These are phyloP conservation scores for Crioceris asparagi DNA, from an alignment of 2,888 invertebrate species.

Conservation along the genomic window DNA sequence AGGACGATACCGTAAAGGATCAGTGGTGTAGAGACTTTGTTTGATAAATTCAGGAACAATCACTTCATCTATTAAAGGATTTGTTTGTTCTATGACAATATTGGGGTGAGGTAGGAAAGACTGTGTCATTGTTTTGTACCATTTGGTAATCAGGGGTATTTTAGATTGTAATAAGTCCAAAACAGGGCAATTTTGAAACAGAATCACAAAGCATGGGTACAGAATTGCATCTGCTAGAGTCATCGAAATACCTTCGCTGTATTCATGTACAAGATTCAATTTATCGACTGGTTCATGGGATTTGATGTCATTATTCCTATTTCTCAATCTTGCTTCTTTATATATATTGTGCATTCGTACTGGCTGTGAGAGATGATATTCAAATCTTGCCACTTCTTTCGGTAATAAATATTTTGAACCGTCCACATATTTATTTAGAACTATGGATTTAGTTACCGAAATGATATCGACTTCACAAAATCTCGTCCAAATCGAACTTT, in stretches of 20 bases:
- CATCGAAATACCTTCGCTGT: conserved; percentile 63
- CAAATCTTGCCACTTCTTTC: conserved; percentile 62
- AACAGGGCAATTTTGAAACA: too few species aligned
- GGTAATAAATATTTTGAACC: conserved; percentile 43
- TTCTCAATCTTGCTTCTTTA: conserved; percentile 55
- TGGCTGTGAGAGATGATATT: conserved; percentile 74
- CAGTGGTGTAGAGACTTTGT: conserved; percentile 67
- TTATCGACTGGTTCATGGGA: conserved; percentile 41
- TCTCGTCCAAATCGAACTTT: conserved; percentile 80
- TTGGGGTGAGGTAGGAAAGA: conserved; percentile 13
- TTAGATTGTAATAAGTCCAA: conserved; percentile 21
- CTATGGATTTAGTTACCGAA: conserved; percentile 43
- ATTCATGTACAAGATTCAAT: conserved; percentile 54
- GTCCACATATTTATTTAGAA: conserved; percentile 20
- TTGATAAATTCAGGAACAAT: conserved; percentile 36
- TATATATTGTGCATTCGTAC: conserved; percentile 77
- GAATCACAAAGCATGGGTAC: conserved; percentile 58
- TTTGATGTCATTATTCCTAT: conserved; percentile 32
- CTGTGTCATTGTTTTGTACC: conserved; percentile 44
- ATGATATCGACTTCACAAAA: conserved; percentile 83
- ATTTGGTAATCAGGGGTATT: conserved; percentile 55
- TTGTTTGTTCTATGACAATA: conserved; percentile 8
- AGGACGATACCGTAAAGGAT: conserved; percentile 65
- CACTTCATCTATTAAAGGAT: conserved; percentile 6
- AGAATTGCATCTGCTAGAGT: conserved; percentile 78